A percentile compares a stretch with the other conserved stretches of the same genome.
These are phyloP conservation scores for Adrianichthys oophorus DNA, from an alignment of 2,797 vertebrate species.

Conservation along the genomic window DNA sequence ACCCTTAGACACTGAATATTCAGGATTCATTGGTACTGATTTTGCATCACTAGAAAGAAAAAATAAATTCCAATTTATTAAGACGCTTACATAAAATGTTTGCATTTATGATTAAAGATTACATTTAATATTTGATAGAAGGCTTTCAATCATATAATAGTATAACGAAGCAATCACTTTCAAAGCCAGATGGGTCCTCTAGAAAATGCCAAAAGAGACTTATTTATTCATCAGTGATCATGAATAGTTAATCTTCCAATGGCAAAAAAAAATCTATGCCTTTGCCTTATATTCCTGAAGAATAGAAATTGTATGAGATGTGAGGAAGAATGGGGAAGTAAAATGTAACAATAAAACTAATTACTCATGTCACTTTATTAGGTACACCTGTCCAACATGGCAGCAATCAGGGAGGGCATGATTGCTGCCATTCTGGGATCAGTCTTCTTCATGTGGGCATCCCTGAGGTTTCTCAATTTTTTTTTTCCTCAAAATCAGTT, in stretches of 20 bases:
- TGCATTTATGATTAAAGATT: slow-evolving; percentile 54
- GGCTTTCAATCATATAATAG: slow-evolving; percentile 54
- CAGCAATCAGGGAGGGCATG: too few relatives aligned
- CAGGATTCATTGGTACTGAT: slow-evolving; percentile 48
- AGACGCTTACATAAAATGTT: slow-evolving; percentile 41
- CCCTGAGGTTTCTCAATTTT: too few relatives aligned
- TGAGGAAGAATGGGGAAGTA: too few relatives aligned
- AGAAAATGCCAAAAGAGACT: slow-evolving; percentile 42
- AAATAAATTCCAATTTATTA: slow-evolving; percentile 43
- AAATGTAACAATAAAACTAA: too few relatives aligned
- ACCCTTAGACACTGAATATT: slow-evolving; percentile 40
- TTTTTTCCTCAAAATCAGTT: too few relatives aligned
- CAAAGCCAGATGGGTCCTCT: slow-evolving; percentile 28
- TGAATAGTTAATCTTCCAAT: slow-evolving; percentile 34
- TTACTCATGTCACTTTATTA: too few relatives aligned
- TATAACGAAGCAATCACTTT: slow-evolving; percentile 52
- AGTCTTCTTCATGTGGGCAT: too few relatives aligned
- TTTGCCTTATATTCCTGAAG: slow-evolving; percentile 33
- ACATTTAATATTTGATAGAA: slow-evolving; percentile 59
- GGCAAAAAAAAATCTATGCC: slow-evolving; percentile 18
- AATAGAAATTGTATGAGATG: neutral
- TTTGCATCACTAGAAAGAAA: slow-evolving; percentile 58
- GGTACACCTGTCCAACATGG: too few relatives aligned
- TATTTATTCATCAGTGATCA: slow-evolving; percentile 55
- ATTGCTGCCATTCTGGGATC: too few relatives aligned